Evolutionary conservation across 2,888 invertebrate species (phyloP), one percentile per base, ranked within the genome.

Genomic region (Andrena marginata): DNA sequence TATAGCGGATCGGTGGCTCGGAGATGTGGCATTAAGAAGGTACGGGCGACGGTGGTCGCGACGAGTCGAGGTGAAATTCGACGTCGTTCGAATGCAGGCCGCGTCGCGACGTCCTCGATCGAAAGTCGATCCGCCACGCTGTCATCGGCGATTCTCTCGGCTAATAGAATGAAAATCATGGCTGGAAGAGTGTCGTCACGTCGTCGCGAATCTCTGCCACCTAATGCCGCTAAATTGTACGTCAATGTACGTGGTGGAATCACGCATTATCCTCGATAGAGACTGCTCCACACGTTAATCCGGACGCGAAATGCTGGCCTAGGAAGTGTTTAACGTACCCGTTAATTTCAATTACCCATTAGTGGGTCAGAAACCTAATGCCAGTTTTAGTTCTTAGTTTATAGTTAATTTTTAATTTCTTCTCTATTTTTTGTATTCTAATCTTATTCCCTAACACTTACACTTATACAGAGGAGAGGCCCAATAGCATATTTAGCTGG

Each of bases 121-220:
- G 72, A 75, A 77, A 75, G 49, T 77, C 65, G 75, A 76, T 81
- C 81, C 71, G 29, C 49, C 16, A 20, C 54, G 20, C 49, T 62
- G 73, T 60, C 77, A 23, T n/a, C 59, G 13, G 20, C 42, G 16
- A 62, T 51, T 51, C n/a, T 20, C 35, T 16, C 48, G 60, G n/a
- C 20, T 29, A 72, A 81, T 75, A 62, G 77, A 65, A 85, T 69
- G 63, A 72, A 76, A 82, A 78, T 60, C 77, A 35, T 56, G 56
- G 35, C 54, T 10, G 2, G 75, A 73, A 35, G 59, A 54, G 65
- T 73, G 72, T 63, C 60, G 74, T 65, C 81, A 35, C 60, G 70
- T 85, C 67, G 48, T n/a, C 31, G 54, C 26, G 77, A 72, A 72
- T 72, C 72, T 73, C 35, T 8, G 31, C 5, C 23, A 23, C 23